These are phyloP conservation scores for Centroberyx gerrardi DNA, from an alignment of 2,797 vertebrate genomes.

Conservation along the genomic window DNA sequence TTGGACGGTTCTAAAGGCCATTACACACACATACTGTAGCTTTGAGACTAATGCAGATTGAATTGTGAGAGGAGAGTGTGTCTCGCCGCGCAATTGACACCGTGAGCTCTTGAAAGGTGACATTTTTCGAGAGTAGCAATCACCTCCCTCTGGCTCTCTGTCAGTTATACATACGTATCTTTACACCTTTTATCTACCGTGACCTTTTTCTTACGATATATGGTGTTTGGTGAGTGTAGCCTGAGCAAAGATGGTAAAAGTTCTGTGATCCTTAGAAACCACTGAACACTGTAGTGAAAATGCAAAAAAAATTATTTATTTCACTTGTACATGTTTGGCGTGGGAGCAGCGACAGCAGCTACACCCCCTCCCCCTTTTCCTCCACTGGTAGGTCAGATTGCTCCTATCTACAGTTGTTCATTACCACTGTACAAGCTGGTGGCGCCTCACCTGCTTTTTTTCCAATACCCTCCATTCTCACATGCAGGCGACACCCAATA, in stretches of 20 bases:
- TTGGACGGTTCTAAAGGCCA: slow-evolving; percentile 41
- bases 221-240: no score
- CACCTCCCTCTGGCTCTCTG: slow-evolving; percentile 13
- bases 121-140: slow-evolving; percentile 38
- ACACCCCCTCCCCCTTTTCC: no score
- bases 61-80: slow-evolving; percentile 2
- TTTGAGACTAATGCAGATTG: slow-evolving; percentile 18
- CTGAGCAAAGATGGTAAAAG: no score
- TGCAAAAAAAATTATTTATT: no score
- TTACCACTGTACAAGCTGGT: slow-evolving; percentile 33
- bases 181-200: not conserved
- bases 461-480: slow-evolving; percentile 32
- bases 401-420: slow-evolving; percentile 30
- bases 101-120: slow-evolving; percentile 30
- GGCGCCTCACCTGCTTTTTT: slow-evolving; percentile 29
- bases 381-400: not conserved
- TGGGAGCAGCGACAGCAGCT: no score
- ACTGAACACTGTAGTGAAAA: no score
- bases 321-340: no score
- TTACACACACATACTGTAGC: not conserved
- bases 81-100: slow-evolving; percentile 15
- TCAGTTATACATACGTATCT: not conserved
- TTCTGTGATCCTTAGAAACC: no score
- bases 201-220: slow-evolving; percentile 2
- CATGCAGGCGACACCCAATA: slow-evolving; percentile 39